phyloP scores from a whole-genome alignment of 2,797 vertebrate species.

The Pseudotriccus pelzelni region DNA sequence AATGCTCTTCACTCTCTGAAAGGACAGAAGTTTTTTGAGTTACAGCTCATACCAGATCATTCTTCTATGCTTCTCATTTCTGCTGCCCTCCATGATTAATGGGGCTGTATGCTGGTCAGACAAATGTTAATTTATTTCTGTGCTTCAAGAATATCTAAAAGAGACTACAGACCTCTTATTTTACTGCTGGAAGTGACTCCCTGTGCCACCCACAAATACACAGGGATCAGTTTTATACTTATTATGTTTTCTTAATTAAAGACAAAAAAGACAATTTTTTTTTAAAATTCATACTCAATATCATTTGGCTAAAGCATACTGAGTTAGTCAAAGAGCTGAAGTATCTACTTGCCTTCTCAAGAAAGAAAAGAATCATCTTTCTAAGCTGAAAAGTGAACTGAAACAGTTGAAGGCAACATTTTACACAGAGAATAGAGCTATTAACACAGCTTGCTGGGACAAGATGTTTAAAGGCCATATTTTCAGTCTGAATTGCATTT shows the following conservation, averaged over 20 bases:
- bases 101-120: background rate
- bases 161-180: background rate
- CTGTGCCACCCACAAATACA: background rate
- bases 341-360: background rate
- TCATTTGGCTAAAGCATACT: background rate
- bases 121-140: background rate
- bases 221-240: background rate
- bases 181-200: background rate
- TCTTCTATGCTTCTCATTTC: background rate
- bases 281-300: background rate
- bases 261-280: background rate
- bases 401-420: background rate
- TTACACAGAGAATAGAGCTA: background rate
- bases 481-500: background rate
- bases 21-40: background rate
- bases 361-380: background rate
- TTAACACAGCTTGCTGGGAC: background rate
- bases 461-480: background rate
- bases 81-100: background rate
- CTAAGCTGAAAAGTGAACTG: background rate
- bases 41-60: background rate
- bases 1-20: background rate
- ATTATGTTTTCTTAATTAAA: background rate
- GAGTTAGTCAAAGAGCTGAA: background rate
- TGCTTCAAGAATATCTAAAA: background rate